phyloP scores from a whole-genome alignment of 1,140 invertebrate genomes.

The Dreissena rostriformis region DNA sequence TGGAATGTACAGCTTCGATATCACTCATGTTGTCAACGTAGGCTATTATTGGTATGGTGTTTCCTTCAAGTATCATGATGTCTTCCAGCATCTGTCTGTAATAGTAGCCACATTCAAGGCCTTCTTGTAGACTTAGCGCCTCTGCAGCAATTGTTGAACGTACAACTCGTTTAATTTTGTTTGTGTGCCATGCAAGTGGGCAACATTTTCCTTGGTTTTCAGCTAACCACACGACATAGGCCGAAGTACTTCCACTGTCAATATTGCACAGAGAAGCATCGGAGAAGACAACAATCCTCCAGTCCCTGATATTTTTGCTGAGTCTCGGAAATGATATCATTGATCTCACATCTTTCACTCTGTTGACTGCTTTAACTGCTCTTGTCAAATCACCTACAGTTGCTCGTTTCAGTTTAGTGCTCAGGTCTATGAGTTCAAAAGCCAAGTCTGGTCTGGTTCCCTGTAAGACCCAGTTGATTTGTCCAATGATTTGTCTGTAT shows the following conservation, averaged over 20 bases:
- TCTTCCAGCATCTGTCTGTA: conserved; percentile 29
- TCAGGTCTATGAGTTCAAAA: conserved; percentile 31
- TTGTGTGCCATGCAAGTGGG: conserved; percentile 46
- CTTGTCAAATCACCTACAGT: conserved; percentile 21
- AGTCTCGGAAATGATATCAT: conserved; percentile 7
- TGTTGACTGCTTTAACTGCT: conserved; percentile 37
- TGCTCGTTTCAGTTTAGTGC: conserved; percentile 30
- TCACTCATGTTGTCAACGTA: conserved; percentile 62
- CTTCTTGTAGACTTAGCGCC: conserved; percentile 35
- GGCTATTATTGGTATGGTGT: conserved; percentile 45
- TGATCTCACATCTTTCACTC: conserved; percentile 31
- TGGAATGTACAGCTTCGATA: conserved; percentile 57
- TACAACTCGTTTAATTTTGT: conserved; percentile 47
- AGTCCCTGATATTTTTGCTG: conserved; percentile 16
- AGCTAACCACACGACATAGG: conserved; percentile 37
- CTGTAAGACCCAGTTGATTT: conserved; percentile 41
- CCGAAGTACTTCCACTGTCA: conserved; percentile 49
- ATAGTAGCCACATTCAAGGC: conserved; percentile 44
- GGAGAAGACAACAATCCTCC: conserved; percentile 42
- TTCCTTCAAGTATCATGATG: background rate
- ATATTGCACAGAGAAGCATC: conserved; percentile 53
- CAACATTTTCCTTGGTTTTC: conserved; percentile 44
- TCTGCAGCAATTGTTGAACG: conserved; percentile 48
- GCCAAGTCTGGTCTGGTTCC: conserved; percentile 37
- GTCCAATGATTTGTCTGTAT: conserved; percentile 24